Percentiles rank a stretch among this genome's conserved stretches.
Conservation (phyloP, 2,797 vertebrate genomes). For the Dendrocincla fuliginosa region DNA sequence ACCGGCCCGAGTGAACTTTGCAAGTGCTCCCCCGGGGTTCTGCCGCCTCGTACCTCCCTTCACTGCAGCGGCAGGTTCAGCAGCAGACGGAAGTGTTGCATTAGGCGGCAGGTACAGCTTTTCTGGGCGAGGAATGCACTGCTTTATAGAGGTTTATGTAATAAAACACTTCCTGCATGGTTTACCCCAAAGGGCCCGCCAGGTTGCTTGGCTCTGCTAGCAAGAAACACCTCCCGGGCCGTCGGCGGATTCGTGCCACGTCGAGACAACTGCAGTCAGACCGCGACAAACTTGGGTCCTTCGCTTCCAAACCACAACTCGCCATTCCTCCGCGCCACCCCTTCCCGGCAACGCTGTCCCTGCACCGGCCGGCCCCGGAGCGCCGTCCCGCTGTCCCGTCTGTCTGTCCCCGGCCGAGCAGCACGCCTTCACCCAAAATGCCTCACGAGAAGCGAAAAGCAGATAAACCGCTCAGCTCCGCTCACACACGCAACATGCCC, state of each 20-base stretch:
- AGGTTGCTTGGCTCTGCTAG: neutral
- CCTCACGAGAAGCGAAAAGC: neutral
- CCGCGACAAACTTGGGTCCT: neutral
- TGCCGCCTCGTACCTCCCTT: neutral
- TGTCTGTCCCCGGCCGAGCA: neutral
- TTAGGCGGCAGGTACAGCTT: neutral
- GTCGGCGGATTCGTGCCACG: neutral
- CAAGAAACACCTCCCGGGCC: neutral
- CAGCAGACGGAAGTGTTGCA: neutral
- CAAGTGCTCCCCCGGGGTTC: neutral
- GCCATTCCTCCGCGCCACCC: too few relatives aligned
- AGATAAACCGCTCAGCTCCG: neutral
- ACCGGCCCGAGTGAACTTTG: neutral
- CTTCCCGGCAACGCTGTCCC: neutral
- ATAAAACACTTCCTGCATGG: neutral
- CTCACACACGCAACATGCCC: neutral
- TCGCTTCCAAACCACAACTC: neutral
- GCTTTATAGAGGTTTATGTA: neutral
- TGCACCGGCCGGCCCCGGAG: neutral
- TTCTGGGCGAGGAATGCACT: neutral
- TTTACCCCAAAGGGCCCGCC: too few relatives aligned
- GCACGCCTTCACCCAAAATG: rapidly evolving
- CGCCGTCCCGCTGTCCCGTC: neutral
- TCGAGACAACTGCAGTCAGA: neutral
- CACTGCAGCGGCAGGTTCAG: neutral